Conservation (phyloP, 2,888 invertebrate genomes). For the Lepidocyrtinus sp. region DNA sequence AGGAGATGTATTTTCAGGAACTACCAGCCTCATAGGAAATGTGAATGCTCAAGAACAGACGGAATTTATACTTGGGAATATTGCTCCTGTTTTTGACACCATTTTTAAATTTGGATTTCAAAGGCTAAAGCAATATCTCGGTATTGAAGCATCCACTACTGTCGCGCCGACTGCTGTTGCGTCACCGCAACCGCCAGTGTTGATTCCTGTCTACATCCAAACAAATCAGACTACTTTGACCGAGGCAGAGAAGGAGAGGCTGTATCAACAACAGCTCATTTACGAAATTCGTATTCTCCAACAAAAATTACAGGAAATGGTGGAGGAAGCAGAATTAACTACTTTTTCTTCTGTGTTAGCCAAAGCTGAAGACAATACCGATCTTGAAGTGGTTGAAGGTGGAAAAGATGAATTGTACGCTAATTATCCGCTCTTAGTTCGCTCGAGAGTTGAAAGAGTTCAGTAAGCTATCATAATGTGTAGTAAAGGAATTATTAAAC, state of each 20-base stretch:
- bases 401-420: not conserved
- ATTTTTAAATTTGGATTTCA: constrained; percentile 36
- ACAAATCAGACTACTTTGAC: not conserved
- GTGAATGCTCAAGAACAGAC: constrained; percentile 9
- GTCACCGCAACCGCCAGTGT: not conserved
- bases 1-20: constrained; percentile 30
- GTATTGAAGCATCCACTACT: constrained; percentile 20
- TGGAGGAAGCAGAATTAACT: not conserved
- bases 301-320: not conserved
- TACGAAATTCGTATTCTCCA: constrained; percentile 20
- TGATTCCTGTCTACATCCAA: not conserved
- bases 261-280: constrained; percentile 7
- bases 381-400: not conserved
- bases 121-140: constrained; percentile 39
- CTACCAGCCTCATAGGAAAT: constrained; percentile 20
- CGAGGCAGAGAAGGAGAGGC: not conserved
- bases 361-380: not conserved
- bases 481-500: not conserved
- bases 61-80: constrained; percentile 34
- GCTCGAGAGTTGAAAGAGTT: constrained; percentile 23
- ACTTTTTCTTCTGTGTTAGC: not conserved
- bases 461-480: not conserved
- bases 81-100: constrained; percentile 29
- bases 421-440: not conserved
- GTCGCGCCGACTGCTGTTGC: not conserved